Evolutionary conservation across 2,113 vertebrate species (phyloP).

Genomic region (Ivindomyrus marchei): DNA sequence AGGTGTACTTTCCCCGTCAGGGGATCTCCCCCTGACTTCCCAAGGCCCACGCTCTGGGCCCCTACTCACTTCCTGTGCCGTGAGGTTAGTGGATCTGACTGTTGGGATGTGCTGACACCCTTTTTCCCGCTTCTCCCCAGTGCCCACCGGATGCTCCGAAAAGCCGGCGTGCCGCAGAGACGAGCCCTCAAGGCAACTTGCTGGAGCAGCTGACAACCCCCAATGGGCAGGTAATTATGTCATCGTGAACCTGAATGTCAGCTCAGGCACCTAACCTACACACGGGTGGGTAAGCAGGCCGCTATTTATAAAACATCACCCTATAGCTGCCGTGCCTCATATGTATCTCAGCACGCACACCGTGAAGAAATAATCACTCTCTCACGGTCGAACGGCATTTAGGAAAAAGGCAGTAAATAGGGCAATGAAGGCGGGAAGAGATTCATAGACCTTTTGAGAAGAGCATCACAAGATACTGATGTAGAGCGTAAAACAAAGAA

Average conservation of each 20-base stretch:
- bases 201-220: slow-evolving; percentile 66
- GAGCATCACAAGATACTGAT: not conserved
- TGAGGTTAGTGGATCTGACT: not conserved
- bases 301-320: not conserved
- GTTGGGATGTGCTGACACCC: not conserved
- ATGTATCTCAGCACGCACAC: not conserved
- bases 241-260: slow-evolving; percentile 50
- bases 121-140: slow-evolving; percentile 44
- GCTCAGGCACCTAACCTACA: too few relatives aligned
- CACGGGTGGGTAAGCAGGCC: not conserved
- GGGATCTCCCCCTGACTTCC: not conserved
- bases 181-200: slow-evolving; percentile 64
- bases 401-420: not conserved
- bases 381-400: not conserved
- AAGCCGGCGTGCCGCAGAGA: slow-evolving; percentile 79
- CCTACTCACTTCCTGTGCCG: not conserved
- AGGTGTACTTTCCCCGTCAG: not conserved
- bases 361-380: not conserved
- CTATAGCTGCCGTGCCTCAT: not conserved
- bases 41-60: not conserved
- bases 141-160: slow-evolving; percentile 77
- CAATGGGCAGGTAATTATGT: slow-evolving; percentile 63
- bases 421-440: not conserved
- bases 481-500: not conserved
- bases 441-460: not conserved